Evolutionary conservation across 2,113 vertebrate genomes (phyloP), one percentile per base, ranked within the genome.

Genomic region (Microcebus ravelobensis): DNA sequence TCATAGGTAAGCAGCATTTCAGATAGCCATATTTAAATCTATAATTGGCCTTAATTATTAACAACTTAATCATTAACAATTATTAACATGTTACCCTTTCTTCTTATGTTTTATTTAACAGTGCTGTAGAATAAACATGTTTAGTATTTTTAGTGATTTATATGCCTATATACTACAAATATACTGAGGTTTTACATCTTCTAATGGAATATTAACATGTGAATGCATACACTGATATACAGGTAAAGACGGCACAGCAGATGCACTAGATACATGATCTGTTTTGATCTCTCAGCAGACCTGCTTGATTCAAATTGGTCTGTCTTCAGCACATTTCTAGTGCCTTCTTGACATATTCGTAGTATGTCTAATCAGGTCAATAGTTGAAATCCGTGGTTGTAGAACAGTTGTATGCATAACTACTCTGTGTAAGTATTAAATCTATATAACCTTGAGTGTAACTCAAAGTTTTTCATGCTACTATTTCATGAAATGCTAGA

Each of bases 1-100:
- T 92, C 55, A 39, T 94, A 94, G 55, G 61, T 96, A 83, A 97
- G 63, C 94, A 96, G 34, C 94, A 94, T 96, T 57, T 97, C 92
- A 96, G 74, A 80, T 86, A 95, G 94, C 34, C 57, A 63, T 48
- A 71, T 97, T 98, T 95, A 97, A 96, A 96, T 94, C 59, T 96
- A 97, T 92, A 89, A 97, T 86, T 97, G 80, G 77, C 73, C 81
- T 97, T 96, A 93, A 67, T 96, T 94, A 59, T 95, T 84, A 95
- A 93, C 87, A 96, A 84, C 68, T 83, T 52, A 52, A 55, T 55
- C 18, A 18, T 50, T 52, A 52, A 52, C 52, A 17, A 52, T 52
- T 52, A 17, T 50, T 55, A 55, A 55, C 52, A 18, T 55, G 15
- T 55, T 55, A 15, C 52, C 52, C 52, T 55, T 55, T 55, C 52